phyloP scores from a whole-genome alignment of 2,888 invertebrate genomes.

The Maniola hyperantus region DNA sequence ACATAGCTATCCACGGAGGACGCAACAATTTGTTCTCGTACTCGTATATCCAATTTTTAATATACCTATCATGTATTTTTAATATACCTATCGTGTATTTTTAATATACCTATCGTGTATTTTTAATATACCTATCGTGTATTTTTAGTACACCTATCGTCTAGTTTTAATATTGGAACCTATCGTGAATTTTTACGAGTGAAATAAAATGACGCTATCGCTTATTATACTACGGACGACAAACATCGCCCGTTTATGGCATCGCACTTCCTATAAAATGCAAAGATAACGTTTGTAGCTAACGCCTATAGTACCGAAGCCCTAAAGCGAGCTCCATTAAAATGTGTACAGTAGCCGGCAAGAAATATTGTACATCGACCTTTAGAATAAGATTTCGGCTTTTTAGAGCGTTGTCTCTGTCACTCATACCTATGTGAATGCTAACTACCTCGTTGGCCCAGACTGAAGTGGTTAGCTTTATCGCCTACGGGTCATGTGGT shows the following conservation, averaged over 20 bases:
- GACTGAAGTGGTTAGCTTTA: background rate
- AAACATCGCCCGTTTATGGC: background rate
- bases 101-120: background rate
- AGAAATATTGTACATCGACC: no score
- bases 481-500: no score
- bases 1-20: no score
- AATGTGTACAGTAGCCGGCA: no score
- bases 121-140: no score
- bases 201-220: constrained; percentile 18
- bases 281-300: constrained; percentile 7
- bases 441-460: no score
- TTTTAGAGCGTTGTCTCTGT: no score
- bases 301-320: background rate
- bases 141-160: no score
- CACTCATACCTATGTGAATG: no score
- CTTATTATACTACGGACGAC: constrained; percentile 1
- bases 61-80: no score
- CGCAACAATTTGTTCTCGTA: background rate
- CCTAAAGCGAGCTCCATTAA: background rate
- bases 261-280: constrained; percentile 13
- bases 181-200: constrained; percentile 20
- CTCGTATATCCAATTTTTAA: background rate
- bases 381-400: no score
- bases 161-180: no score
- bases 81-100: background rate